Conservation (phyloP, 2,797 vertebrate species). For the Takifugu ocellatus region DNA sequence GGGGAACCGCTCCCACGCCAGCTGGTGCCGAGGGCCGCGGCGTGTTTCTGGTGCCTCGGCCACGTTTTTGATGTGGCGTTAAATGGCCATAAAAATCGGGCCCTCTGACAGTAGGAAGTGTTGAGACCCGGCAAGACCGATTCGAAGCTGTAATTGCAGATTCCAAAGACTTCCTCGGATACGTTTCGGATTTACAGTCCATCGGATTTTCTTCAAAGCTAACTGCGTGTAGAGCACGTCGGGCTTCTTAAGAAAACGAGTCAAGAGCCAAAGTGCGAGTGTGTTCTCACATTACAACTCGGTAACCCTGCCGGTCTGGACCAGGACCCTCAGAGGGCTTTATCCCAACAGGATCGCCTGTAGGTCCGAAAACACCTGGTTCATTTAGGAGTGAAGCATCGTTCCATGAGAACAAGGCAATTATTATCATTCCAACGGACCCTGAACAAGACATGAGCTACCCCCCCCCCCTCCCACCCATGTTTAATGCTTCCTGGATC, state of each 20-base stretch:
- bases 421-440: too few species aligned
- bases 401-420: too few species aligned
- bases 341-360: background rate
- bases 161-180: conserved; percentile 43
- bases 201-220: conserved; percentile 19
- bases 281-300: background rate
- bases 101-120: conserved; percentile 67
- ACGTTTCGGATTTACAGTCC: conserved; percentile 32
- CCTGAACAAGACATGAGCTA: too few species aligned
- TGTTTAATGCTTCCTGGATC: too few species aligned
- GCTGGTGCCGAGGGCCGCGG: conserved; percentile 40
- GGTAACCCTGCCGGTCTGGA: background rate
- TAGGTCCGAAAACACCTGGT: conserved; percentile 4
- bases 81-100: conserved; percentile 52
- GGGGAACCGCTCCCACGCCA: conserved; percentile 50
- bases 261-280: background rate
- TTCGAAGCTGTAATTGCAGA: conserved; percentile 36
- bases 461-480: too few species aligned
- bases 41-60: conserved; percentile 30
- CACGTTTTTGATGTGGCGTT: conserved; percentile 61
- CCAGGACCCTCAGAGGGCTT: too few species aligned
- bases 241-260: background rate
- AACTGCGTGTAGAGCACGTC: background rate
- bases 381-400: too few species aligned
- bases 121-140: conserved; percentile 51